phyloP scores from a whole-genome alignment of 1,140 invertebrate genomes.

The Vanessa atalanta region DNA sequence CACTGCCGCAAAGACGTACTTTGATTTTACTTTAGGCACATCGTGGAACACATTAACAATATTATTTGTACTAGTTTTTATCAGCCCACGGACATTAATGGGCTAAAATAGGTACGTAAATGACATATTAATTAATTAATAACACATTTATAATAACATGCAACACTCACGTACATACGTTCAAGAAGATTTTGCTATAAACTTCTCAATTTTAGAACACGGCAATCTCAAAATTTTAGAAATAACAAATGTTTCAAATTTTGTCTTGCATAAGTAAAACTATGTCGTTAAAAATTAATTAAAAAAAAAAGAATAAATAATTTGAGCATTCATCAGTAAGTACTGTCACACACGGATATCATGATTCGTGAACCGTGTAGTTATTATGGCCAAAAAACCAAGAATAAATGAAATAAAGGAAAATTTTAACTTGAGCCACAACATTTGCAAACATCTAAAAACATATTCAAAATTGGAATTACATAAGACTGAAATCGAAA shows the following conservation, averaged over 20 bases:
- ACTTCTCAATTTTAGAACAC: neutral
- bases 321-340: constrained; percentile 41
- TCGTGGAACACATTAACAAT: constrained; percentile 33
- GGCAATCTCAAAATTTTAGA: neutral
- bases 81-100: constrained; percentile 7
- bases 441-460: no score
- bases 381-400: neutral
- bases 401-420: neutral
- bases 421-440: neutral
- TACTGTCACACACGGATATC: constrained; percentile 16
- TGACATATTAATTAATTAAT: neutral
- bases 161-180: neutral
- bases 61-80: constrained; percentile 28
- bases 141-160: neutral
- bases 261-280: constrained; percentile 3
- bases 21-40: constrained; percentile 20
- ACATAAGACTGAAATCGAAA: neutral
- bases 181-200: no score
- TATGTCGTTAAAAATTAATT: constrained; percentile 13
- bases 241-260: constrained; percentile 1
- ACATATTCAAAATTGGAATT: no score
- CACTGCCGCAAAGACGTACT: neutral
- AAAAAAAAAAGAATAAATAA: constrained; percentile 10
- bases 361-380: neutral
- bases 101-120: neutral